Evolutionary conservation across 2,888 invertebrate genomes (phyloP).

Genomic region (Lycocerus yunnanus): DNA sequence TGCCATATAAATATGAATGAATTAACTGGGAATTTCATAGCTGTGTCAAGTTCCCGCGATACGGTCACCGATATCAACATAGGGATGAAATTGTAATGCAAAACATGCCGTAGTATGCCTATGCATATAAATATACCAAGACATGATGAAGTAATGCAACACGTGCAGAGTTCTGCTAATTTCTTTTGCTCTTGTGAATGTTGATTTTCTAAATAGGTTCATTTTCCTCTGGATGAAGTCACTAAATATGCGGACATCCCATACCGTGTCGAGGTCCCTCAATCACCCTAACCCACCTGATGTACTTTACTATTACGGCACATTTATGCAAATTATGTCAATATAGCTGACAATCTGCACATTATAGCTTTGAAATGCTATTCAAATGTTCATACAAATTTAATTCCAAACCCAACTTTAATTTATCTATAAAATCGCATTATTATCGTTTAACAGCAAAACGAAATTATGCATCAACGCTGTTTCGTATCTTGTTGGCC

Average conservation of each 20-base stretch:
- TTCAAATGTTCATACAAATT: constrained; percentile 10
- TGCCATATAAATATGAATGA: constrained; percentile 40
- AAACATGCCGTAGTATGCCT: constrained; percentile 11
- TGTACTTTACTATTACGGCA: constrained; percentile 50
- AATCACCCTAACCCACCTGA: constrained; percentile 53
- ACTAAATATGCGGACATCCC: constrained; percentile 48
- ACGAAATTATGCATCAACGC: not conserved
- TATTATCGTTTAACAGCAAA: not conserved
- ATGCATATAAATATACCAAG: constrained; percentile 21
- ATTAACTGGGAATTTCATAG: constrained; percentile 35
- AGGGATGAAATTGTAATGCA: constrained; percentile 24
- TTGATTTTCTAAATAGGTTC: constrained; percentile 6
- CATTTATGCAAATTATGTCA: constrained; percentile 52
- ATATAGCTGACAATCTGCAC: constrained; percentile 40
- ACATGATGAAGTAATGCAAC: constrained; percentile 19
- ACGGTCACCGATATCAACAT: constrained; percentile 23
- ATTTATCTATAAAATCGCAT: not conserved
- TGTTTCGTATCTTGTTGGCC: not conserved
- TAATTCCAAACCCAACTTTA: not conserved
- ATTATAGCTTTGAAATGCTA: constrained; percentile 18
- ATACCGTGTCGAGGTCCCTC: constrained; percentile 53
- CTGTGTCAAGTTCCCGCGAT: constrained; percentile 31
- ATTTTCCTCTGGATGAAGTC: constrained; percentile 14
- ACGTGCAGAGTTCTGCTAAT: constrained; percentile 19
- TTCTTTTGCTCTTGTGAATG: constrained; percentile 9